These are phyloP conservation scores for Uropetala carovei DNA, from an alignment of 2,888 invertebrate genomes.

Conservation along the genomic window DNA sequence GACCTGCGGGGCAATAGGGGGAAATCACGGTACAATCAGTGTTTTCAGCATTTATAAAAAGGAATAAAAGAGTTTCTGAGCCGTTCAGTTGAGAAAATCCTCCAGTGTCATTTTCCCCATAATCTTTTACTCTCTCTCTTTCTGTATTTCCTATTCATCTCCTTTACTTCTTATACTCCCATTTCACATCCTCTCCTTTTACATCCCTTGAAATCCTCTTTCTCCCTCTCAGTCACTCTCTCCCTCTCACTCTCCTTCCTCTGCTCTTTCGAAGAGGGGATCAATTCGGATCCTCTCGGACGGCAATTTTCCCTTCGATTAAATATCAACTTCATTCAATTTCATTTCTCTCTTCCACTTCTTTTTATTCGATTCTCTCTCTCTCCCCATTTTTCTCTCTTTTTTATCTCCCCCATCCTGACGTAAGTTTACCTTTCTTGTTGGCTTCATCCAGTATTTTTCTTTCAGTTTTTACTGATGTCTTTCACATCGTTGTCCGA, in stretches of 20 bases:
- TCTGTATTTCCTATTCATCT: neutral
- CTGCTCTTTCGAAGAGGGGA: neutral
- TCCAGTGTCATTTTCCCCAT: neutral
- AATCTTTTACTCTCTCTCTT: neutral
- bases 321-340: neutral
- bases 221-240: neutral
- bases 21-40: too few relatives aligned
- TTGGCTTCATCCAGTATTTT: too few relatives aligned
- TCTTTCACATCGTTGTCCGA: too few relatives aligned
- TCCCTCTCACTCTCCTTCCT: neutral
- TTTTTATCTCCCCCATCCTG: neutral
- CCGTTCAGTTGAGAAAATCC: too few relatives aligned
- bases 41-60: too few relatives aligned
- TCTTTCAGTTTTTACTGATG: too few relatives aligned
- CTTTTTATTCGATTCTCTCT: slow-evolving; percentile 12
- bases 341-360: neutral
- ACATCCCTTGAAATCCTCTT: neutral
- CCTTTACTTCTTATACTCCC: neutral
- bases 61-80: too few relatives aligned
- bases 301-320: neutral
- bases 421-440: neutral
- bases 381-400: neutral
- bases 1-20: too few relatives aligned
- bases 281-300: neutral
- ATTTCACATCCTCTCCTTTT: slow-evolving; percentile 49